Evolutionary conservation across 2,113 vertebrate genomes (phyloP).

Genomic region (Notothenia rossii): DNA sequence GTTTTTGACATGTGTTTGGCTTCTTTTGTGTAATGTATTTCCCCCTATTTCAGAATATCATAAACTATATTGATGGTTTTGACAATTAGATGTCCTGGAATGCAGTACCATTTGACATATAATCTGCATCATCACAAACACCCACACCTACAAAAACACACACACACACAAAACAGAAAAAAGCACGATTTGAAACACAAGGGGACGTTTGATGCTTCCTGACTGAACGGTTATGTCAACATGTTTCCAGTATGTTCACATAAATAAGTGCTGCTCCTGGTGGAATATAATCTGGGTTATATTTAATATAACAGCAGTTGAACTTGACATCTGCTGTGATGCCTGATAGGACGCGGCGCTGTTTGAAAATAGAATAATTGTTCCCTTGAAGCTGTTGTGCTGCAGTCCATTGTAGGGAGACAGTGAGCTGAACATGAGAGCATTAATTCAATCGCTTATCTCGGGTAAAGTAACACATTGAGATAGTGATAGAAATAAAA

Average conservation of each 20-base stretch:
- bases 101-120: conserved; percentile 61
- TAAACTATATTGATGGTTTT: conserved; percentile 30
- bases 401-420: conserved; percentile 11
- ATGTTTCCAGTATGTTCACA: conserved; percentile 59
- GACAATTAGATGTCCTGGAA: conserved; percentile 54
- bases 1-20: conserved; percentile 1
- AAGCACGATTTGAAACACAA: conserved; percentile 55
- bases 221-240: conserved; percentile 66
- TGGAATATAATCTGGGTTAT: conserved; percentile 55
- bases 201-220: conserved; percentile 60
- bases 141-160: not conserved
- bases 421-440: conserved; percentile 6
- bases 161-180: conserved; percentile 23
- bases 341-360: conserved; percentile 48
- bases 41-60: not conserved
- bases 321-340: conserved; percentile 55
- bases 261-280: conserved; percentile 64
- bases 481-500: not conserved
- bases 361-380: conserved; percentile 47
- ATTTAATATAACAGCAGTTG: conserved; percentile 54
- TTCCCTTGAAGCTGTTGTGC: conserved; percentile 11
- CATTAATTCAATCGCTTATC: conserved; percentile 26
- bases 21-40: not conserved
- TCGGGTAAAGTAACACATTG: not conserved
- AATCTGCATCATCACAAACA: conserved; percentile 50